These are phyloP conservation scores for Macquaria australasica DNA, from an alignment of 2,113 vertebrate genomes.

Conservation along the genomic window DNA sequence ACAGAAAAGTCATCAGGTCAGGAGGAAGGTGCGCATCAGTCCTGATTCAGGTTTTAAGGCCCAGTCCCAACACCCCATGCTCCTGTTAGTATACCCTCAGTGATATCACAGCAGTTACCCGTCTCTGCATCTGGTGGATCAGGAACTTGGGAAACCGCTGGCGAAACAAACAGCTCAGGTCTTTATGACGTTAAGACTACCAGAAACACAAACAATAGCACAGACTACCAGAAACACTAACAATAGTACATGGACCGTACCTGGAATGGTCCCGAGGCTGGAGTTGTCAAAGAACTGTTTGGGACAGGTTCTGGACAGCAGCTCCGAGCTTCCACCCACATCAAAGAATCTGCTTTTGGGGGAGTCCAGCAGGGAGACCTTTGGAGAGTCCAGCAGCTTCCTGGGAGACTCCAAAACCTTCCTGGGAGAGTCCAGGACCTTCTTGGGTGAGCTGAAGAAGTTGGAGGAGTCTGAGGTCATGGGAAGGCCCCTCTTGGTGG, in stretches of 20 bases:
- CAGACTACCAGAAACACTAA: neutral
- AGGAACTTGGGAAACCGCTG: conserved; percentile 53
- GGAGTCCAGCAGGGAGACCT: conserved; percentile 48
- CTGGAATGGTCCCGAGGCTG: conserved; percentile 72
- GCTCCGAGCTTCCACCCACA: conserved; percentile 7
- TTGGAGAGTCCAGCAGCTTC: conserved; percentile 52
- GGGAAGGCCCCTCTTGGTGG: conserved; percentile 66
- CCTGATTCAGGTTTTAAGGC: neutral
- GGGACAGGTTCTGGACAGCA: conserved; percentile 57
- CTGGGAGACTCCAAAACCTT: conserved; percentile 15
- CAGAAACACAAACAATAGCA: neutral
- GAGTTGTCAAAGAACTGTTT: conserved; percentile 86
- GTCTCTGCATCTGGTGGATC: conserved; percentile 14
- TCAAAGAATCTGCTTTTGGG: conserved; percentile 83
- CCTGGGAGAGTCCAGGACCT: conserved; percentile 18
- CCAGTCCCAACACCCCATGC: conserved; percentile 1
- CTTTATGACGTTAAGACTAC: neutral
- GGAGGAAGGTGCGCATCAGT: neutral
- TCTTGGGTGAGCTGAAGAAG: conserved; percentile 58
- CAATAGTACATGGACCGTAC: conserved; percentile 43
- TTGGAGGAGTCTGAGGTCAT: conserved; percentile 8
- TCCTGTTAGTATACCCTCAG: conserved; percentile 2
- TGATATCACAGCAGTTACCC: conserved; percentile 65
- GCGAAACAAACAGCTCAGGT: conserved; percentile 43
- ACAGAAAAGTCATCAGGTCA: too few relatives aligned